Base-by-base conservation (phyloP, 1,140 invertebrate species). In the Zaprionus ornatus region DNA sequence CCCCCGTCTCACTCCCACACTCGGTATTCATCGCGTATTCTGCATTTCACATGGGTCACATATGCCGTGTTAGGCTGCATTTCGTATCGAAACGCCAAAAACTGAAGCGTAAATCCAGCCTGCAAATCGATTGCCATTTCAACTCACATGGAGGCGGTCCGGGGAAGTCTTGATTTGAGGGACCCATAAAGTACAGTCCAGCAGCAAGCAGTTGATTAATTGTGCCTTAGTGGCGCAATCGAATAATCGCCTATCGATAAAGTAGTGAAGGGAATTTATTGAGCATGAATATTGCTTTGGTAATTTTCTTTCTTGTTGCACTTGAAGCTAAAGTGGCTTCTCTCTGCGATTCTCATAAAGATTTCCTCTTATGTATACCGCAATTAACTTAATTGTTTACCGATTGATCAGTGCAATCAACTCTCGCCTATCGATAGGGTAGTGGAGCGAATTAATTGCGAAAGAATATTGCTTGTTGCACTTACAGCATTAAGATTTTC, bases 61-160 rank as follows among this genome's bases (percentile, higher is more conserved):
- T 48, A 32, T 62, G 60, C 15, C 40, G n/a, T 62, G 59, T 62
- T 62, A 48, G 25, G 52, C 10, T 62, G 59, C 59, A 62, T 62
- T 48, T 29, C n/a, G 6, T 9, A 45, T n/a, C n/a, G 40, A 45
- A n/a, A 45, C n/a, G n/a, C 40, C 40, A 45, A 48, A 35, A 48
- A 29, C 42, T 48, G 45, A 50, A 50, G 45, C 45, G 45, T 62
- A 62, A 50, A 50, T 50, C 35, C 62, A 5, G 32, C 29, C 23
- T 65, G 50, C 21, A 32, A 27, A 55, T 65, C 50, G 62, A 65
- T 65, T 55, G 48, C 35, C 48, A 35, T 65, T 65, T 50, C 7
- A 48, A 7, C 29, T n/a, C 15, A 29, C 7, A 21, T 12, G 17
- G 12, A 13, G 35, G 32, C 6, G 21, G 10, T 15, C 4, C 3